Evolutionary conservation across 2,113 vertebrate species (phyloP), one percentile per base, ranked within the genome.

Genomic region (Columba livia): DNA sequence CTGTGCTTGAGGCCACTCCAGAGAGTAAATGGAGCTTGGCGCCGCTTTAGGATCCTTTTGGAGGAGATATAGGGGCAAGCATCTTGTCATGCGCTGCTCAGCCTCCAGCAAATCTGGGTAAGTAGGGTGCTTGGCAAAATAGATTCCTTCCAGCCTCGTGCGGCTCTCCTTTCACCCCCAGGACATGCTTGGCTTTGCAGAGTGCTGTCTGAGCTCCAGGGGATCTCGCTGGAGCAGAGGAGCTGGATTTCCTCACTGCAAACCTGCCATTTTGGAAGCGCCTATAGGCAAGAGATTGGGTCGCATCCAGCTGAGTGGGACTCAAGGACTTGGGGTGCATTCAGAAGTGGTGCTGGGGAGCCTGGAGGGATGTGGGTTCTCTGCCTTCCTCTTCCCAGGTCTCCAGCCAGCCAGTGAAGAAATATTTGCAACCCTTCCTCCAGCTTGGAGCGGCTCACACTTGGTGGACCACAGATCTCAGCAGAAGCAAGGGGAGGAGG

Each of bases 61-160:
- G 93, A 91, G 77, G 94, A 94, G 89, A 89, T 72, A 48, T 1
- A 65, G 77, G 85, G 73, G 69, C 53, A 65, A 92, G 85, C 77
- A 81, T 60, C 42, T 83, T 47, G 64, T 91, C 79, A 44, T 3
- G 48, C 5, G 12, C 75, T 0, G 1, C 88, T 88, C 40, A 3
- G 85, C 23, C 77, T 90, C 72, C 73, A 85, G 88, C 80, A 79
- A 65, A 94, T 92, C 83, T 93, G 86, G 93, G 88, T 93, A 94
- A 96, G 83, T 86, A 95, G 90, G 73, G 34, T n/a, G 4, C 70
- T 31, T 36, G 29, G 77, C 56, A 75, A 87, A 96, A 79, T 29
- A 92, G 70, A 56, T 51, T 94, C 87, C 67, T 89, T 40, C 25
- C 58, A 88, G 88, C 79, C 74, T 93, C 82, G 54, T 0, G 1